Conservation (phyloP, 1,140 invertebrate genomes). For the Bilobella aurantiaca region DNA sequence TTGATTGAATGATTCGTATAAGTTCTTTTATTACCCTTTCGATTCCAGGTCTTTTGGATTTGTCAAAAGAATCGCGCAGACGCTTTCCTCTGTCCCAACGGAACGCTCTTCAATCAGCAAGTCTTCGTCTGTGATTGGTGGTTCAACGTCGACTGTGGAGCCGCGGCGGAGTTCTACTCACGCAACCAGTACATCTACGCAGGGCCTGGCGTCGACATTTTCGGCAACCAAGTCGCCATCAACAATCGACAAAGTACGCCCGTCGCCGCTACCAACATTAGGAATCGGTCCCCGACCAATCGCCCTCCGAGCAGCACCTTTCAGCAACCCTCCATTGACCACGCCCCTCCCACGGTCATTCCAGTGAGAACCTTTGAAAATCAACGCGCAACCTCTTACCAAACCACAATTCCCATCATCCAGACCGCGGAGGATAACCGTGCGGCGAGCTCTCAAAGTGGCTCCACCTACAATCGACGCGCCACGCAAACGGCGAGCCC, state of each 20-base stretch:
- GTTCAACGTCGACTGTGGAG: conserved; percentile 46
- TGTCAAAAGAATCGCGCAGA: conserved; percentile 46
- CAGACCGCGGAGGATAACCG: not conserved
- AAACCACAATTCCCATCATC: not conserved
- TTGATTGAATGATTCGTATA: no score
- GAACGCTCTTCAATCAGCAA: conserved; percentile 49
- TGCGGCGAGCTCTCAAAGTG: not conserved
- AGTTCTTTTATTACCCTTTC: no score
- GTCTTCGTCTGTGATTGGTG: conserved; percentile 52
- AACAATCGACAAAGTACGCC: not conserved
- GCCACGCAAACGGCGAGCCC: not conserved
- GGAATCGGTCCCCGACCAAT: not conserved
- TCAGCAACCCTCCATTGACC: not conserved
- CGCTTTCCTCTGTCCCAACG: conserved; percentile 48
- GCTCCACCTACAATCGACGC: not conserved
- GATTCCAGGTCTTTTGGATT: conserved; percentile 48
- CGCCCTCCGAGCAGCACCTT: not conserved
- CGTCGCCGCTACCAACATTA: not conserved
- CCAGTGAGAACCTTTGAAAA: not conserved
- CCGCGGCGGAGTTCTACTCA: conserved; percentile 42
- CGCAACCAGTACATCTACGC: conserved; percentile 40
- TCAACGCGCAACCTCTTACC: not conserved
- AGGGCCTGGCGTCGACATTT: conserved; percentile 27
- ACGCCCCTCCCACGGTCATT: not conserved
- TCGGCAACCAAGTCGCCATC: conserved; percentile 18